Conservation (phyloP, 2,797 vertebrate genomes). For the Chiroxiphia lanceolata region DNA sequence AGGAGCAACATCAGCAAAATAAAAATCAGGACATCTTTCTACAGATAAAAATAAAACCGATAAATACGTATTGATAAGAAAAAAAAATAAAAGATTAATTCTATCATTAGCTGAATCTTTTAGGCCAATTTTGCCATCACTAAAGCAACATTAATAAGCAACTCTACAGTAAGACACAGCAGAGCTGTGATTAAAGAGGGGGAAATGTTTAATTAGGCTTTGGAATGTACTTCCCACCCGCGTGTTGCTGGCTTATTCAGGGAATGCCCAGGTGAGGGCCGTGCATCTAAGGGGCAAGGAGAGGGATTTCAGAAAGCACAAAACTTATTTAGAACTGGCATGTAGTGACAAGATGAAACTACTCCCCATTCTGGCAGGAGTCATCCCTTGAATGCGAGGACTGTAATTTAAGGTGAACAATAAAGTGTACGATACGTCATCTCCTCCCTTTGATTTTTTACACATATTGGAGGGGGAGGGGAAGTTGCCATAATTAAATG, state of each 20-base stretch:
- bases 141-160: not conserved
- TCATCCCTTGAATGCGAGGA: not conserved
- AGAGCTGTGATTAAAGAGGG: not conserved
- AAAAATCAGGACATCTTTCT: not conserved
- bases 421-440: not conserved
- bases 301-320: not conserved
- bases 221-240: not conserved
- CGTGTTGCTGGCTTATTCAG: not conserved
- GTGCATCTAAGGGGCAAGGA: not conserved
- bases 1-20: not conserved
- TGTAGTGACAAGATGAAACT: not conserved
- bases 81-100: not conserved
- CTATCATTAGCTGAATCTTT: conserved; percentile 12
- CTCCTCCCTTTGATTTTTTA: not conserved
- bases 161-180: not conserved
- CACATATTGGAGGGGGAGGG: fast-evolving
- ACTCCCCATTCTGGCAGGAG: not conserved
- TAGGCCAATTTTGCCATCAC: not conserved
- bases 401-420: conserved; percentile 15
- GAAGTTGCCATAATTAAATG: not conserved
- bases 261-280: not conserved
- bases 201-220: not conserved
- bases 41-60: not conserved
- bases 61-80: not conserved
- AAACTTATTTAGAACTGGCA: not conserved